Base-by-base conservation (phyloP, 64 coral and sea anemone genomes). In the Acropora yongei region DNA sequence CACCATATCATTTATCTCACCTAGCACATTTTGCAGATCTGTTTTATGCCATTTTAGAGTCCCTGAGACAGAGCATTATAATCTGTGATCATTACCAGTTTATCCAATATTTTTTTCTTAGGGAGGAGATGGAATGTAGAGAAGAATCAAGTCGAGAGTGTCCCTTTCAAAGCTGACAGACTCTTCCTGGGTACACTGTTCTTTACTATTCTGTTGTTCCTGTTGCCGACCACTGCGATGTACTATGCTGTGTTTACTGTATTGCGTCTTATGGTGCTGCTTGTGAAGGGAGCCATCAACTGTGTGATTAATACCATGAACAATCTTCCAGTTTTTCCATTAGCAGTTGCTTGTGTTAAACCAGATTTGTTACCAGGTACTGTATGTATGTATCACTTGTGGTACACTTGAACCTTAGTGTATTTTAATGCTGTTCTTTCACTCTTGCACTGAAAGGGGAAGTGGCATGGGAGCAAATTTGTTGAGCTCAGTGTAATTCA, bases 81-180 rank as follows among this genome's bases (percentile, higher is more conserved):
- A 30, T 30, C 30, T 30, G 39, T 4, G 39, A 71, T 71, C 1
- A 71, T 14, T 71, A 4, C 19, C 18, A 41, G 3, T 78, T 88
- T 68, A 44, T 50, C 47, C 4, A 48, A 77, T 4, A 30, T 13
- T 47, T 80, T 80, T 50, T 19, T n/a, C 16, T 60, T 40, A 98
- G 97, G 97, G 41, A 99, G 93, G 41, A 99, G 96, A 51, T 96
- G 94, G 91, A 99, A 94, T 92, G 76, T 93, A 41, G 74, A 96
- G 47, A 89, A 89, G 39, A 96, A 93, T 7, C 76, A 95, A 85
- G 80, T 96, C 8, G 97, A 99, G 17, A 93, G 71, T 80, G 82
- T 99, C 68, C 94, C 91, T 13, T 93, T 94, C 85, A 95, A 94
- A 71, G 97, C 93, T 40, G 97, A 99, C 20, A 88, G 91, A 18